These are phyloP conservation scores for Philotrypesis tridentata DNA, from an alignment of 1,140 invertebrate genomes.

Conservation along the genomic window DNA sequence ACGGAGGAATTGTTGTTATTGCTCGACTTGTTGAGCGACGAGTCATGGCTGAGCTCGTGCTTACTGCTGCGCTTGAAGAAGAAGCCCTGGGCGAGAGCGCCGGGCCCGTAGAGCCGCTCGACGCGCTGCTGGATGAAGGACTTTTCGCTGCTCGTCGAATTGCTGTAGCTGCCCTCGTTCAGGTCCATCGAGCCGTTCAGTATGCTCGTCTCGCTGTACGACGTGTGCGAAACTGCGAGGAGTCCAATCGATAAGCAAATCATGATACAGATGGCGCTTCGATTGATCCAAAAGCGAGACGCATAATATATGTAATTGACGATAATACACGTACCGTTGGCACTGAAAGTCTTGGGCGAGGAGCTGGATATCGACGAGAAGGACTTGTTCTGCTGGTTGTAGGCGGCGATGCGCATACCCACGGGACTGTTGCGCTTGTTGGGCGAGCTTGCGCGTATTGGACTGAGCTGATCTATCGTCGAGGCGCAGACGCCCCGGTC, in stretches of 20 bases:
- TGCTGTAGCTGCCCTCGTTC: slow-evolving; percentile 21
- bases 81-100: slow-evolving; percentile 87
- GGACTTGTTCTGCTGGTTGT: slow-evolving; percentile 65
- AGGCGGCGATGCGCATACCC: slow-evolving; percentile 58
- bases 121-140: slow-evolving; percentile 92
- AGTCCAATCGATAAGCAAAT: background rate
- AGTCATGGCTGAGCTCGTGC: slow-evolving; percentile 64
- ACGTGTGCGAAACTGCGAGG: slow-evolving; percentile 62
- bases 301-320: slow-evolving; percentile 45
- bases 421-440: slow-evolving; percentile 58
- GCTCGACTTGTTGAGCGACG: slow-evolving; percentile 70
- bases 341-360: slow-evolving; percentile 58
- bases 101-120: slow-evolving; percentile 89
- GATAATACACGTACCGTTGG: slow-evolving; percentile 54
- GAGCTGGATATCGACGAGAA: slow-evolving; percentile 60
- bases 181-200: slow-evolving; percentile 60
- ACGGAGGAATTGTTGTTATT: slow-evolving; percentile 64
- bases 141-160: slow-evolving; percentile 75
- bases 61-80: slow-evolving; percentile 75
- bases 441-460: slow-evolving; percentile 59
- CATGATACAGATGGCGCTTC: background rate
- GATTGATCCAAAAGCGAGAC: background rate
- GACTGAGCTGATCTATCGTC: slow-evolving; percentile 60
- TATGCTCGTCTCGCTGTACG: slow-evolving; percentile 60
- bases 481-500: slow-evolving; percentile 60